A percentile compares a stretch with the other conserved stretches of the same genome.
These are phyloP conservation scores for Cynopterus brachyotis DNA, from an alignment of 2,113 vertebrate genomes.

Conservation along the genomic window DNA sequence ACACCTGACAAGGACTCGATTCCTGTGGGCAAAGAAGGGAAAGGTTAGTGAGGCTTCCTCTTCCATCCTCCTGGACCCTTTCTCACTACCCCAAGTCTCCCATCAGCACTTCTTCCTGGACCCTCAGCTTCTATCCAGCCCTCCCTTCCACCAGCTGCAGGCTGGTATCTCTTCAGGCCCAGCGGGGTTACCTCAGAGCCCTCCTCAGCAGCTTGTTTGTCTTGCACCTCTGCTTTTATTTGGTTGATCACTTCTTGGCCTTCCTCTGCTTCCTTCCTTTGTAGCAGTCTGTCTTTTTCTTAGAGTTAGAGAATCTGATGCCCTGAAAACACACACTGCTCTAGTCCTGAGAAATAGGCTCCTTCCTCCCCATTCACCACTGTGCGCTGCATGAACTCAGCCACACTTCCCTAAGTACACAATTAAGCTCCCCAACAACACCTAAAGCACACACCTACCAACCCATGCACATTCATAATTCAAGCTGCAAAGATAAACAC, in stretches of 20 bases:
- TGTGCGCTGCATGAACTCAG: background rate
- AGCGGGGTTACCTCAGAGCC: background rate
- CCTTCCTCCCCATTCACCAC: background rate
- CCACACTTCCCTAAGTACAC: background rate
- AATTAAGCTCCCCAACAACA: background rate
- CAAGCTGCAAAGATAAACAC: background rate
- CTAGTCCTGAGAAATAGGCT: background rate
- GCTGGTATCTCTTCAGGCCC: background rate
- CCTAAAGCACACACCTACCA: background rate
- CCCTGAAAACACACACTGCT: background rate
- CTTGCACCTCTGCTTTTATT: background rate
- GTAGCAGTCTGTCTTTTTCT: background rate
- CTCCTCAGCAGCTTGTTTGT: background rate
- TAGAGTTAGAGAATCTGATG: background rate
- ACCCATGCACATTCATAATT: background rate
- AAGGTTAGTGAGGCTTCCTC: background rate
- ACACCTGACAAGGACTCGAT: background rate
- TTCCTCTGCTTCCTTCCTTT: background rate
- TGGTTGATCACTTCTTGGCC: background rate
- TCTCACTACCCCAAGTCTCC: background rate
- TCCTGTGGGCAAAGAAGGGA: background rate
- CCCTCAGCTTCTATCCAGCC: background rate
- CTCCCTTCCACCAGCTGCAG: background rate
- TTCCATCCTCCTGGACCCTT: background rate
- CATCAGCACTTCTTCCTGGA: background rate